Base-by-base conservation (phyloP, 2,113 vertebrate genomes). In the Lophochroa leadbeateri region DNA sequence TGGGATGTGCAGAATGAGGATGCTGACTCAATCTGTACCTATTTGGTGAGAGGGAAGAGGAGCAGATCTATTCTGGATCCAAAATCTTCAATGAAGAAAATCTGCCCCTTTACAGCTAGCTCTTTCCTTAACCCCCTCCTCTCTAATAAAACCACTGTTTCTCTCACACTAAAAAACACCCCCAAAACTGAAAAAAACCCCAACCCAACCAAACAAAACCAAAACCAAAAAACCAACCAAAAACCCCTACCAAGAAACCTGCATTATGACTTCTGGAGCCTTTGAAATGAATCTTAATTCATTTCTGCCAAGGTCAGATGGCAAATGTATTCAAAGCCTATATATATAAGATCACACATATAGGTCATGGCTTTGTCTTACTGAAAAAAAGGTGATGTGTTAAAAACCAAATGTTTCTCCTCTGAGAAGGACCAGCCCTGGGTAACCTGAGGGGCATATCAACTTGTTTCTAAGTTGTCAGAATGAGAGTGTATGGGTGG, bases 341-440 rank as follows among this genome's bases (percentile, higher is more conserved):
- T 27, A n/a, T 3, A 3, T 44, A 33, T 11, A 4, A 1, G 17
- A 33, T 58, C 20, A 9, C 10, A 28, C n/a, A 24, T n/a, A 7
- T 21, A 10, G 19, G 61, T 72, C 67, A 29, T 72, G 27, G 28
- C 31, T 6, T 3, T 57, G 18, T 13, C 49, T 58, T 65, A 25
- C 3, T 39, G 41, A 47, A 58, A 69, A 67, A 63, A 57, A 31
- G 15, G 27, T 17, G 7, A 46, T 2, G 11, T 33, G 7, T 79
- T 65, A 31, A 50, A 33, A 17, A 43, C 4, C 14, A 24, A 17
- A 3, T 3, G 13, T 19, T 80, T 44, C 13, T 82, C 3, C 20
- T 70, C 10, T 49, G 31, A 35, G 24, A 68, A 69, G 15, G 17
- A 41, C 13, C 19, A 39, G 28, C 31, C 29, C 23, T 14, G 31